phyloP scores from a whole-genome alignment of 1,140 invertebrate species.

The Acyrthosiphon pisum region DNA sequence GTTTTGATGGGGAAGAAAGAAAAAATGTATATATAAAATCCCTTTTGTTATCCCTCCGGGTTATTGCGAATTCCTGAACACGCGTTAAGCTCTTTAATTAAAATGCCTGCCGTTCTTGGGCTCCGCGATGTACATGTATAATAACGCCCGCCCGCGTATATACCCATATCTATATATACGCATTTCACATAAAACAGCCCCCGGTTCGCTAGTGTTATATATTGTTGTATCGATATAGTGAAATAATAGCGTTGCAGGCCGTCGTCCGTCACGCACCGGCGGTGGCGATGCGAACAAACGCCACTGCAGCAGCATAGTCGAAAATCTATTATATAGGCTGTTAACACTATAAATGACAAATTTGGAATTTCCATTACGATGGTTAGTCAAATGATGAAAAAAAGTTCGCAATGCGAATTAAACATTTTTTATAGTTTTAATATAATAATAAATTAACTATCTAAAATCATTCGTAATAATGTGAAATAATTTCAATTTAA shows the following conservation, averaged over 20 bases:
- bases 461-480: neutral
- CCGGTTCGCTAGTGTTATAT: neutral
- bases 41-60: conserved; percentile 50
- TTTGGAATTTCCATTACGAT: neutral
- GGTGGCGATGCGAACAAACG: neutral
- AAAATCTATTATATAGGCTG: neutral
- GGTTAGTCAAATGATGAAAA: neutral
- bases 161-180: neutral
- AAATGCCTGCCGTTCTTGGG: conserved; percentile 51
- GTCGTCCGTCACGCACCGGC: neutral
- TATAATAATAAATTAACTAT: neutral
- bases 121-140: neutral
- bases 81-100: conserved; percentile 51
- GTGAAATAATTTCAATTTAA: neutral
- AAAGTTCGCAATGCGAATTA: neutral
- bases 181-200: conserved; percentile 1
- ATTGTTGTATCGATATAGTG: neutral
- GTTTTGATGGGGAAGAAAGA: conserved; percentile 42
- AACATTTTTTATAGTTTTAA: neutral
- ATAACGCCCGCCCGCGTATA: neutral
- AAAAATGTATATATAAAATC: conserved; percentile 28
- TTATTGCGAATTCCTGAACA: conserved; percentile 57
- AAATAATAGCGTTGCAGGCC: neutral
- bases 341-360: neutral
- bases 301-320: neutral